Base-by-base conservation (phyloP, 1,140 invertebrate genomes). In the Psilanteris sp. region DNA sequence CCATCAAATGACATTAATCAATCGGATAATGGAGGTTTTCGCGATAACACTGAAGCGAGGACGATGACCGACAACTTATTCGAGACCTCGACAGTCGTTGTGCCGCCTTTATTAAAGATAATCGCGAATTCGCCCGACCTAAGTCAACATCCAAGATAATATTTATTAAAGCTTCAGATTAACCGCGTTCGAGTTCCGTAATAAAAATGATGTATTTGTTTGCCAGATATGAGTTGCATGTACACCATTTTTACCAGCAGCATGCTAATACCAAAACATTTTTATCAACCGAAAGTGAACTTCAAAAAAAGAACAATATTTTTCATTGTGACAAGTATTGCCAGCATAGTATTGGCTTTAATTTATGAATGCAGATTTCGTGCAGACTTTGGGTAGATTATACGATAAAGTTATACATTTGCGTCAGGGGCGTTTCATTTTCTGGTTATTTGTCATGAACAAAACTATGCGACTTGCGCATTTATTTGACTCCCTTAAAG, bases 1-100 rank as follows among this genome's bases (percentile, higher is more conserved):
- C 48, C 55, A 48, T 66, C 73, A 54, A 52, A 66, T 66, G 73
- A 61, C 73, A 76, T 66, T 71, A 76, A 76, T 76, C 73, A 76
- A 70, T 75, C 62, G 62, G 50, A 62, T 72, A 57, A 72, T 57
- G 46, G 67, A 62, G 64, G 64, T 76, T 76, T 70, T 57, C 36
- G 50, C 52, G 64, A 76, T 76, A 70, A 64, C 27, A 36, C 20
- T 24, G 34, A 64, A 34, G 66, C 59, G 66, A 70, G 73, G 57
- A 76, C 73, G 66, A 76, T 76, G 66, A 76, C 73, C 73, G 73
- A 59, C 73, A 66, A 52, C 46, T 76, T 66, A 50, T 59, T 64
- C 11, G 36, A 62, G 54, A 61, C 54, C 71, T 59, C 61, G 52
- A 52, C 34, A 41, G 41, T 59, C 43, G 52, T 9, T 27, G 32